Evolutionary conservation across 2,888 invertebrate species (phyloP).

Genomic region (Pteria penguin): DNA sequence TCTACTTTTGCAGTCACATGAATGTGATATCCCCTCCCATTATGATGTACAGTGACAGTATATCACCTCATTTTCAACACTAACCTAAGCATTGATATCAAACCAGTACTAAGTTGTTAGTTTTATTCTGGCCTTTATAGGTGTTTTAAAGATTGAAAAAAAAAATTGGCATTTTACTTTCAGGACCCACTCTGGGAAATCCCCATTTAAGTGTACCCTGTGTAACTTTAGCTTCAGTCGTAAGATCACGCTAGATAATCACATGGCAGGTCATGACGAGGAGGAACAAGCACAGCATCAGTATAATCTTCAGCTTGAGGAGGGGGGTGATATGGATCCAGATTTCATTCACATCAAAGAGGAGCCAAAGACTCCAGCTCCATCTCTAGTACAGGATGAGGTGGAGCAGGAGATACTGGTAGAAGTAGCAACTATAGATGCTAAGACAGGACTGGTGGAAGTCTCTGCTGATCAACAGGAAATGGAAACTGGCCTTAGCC

Average conservation of each 20-base stretch:
- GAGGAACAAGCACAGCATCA: conserved; percentile 30
- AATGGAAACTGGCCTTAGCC: conserved; percentile 41
- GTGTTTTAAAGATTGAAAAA: no score
- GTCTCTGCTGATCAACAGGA: conserved; percentile 40
- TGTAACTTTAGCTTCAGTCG: conserved; percentile 49
- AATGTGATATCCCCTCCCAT: no score
- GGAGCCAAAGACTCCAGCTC: conserved; percentile 23
- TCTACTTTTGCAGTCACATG: no score
- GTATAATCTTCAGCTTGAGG: conserved; percentile 2
- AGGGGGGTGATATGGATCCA: neutral
- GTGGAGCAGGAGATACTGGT: conserved; percentile 23
- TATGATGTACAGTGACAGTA: no score
- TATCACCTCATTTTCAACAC: no score
- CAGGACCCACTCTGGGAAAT: conserved; percentile 53
- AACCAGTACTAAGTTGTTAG: no score
- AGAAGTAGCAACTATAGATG: conserved; percentile 23
- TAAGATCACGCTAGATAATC: conserved; percentile 35
- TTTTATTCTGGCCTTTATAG: no score
- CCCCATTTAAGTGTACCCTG: conserved; percentile 52
- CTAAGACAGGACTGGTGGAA: conserved; percentile 34
- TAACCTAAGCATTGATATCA: no score
- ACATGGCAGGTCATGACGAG: conserved; percentile 35
- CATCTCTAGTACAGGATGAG: neutral
- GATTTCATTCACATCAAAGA: conserved; percentile 15
- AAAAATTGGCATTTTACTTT: no score